Evolutionary conservation across 2,113 vertebrate genomes (phyloP), one percentile per base, ranked within the genome.

Genomic region (Panthera tigris): DNA sequence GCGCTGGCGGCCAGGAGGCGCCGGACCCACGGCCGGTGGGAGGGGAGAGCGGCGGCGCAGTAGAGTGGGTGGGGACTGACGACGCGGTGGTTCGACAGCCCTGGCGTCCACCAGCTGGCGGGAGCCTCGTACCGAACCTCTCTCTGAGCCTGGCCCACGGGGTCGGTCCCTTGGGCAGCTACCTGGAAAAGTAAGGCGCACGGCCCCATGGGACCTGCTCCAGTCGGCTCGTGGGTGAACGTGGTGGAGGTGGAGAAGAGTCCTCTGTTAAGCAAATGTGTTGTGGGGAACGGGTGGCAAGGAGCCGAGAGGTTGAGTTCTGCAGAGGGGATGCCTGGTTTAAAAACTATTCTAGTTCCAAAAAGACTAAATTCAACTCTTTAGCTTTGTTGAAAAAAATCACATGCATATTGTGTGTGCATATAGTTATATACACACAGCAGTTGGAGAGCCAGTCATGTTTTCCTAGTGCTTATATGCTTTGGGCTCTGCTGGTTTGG

Each of bases 1-100:
- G 88, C 95, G 91, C 69, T 12, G 96, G 79, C 82, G 48, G n/a
- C 89, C 4, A 50, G 83, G 94, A 90, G 92, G 95, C 23, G 27
- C 52, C 39, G 8, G 21, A 65, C 79, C 48, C 78, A 33, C 45
- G 80, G 6, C 80, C 19, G 8, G 16, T 12, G 48, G 4, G n/a
- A 41, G 25, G 16, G 83, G 45, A 31, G 48, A 45, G 50, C 41
- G 4, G 86, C 31, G 69, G 89, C 84, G 74, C 66, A 48, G 21
- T 18, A 79, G 5, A 1, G 13, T 14, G 61, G 25, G 27, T 8
- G 80, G 55, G 31, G 36, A 27, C 18, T 19, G 12, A 27, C 23
- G 29, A n/a, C 33, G 36, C 61, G 33, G 84, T 15, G 52, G 63
- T 31, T 39, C 19, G 10, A 63, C 45, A 12, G 78, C 36, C 36